Evolutionary conservation across 2,113 vertebrate genomes (phyloP), one percentile per base, ranked within the genome.

Genomic region (Callaeas wilsoni): DNA sequence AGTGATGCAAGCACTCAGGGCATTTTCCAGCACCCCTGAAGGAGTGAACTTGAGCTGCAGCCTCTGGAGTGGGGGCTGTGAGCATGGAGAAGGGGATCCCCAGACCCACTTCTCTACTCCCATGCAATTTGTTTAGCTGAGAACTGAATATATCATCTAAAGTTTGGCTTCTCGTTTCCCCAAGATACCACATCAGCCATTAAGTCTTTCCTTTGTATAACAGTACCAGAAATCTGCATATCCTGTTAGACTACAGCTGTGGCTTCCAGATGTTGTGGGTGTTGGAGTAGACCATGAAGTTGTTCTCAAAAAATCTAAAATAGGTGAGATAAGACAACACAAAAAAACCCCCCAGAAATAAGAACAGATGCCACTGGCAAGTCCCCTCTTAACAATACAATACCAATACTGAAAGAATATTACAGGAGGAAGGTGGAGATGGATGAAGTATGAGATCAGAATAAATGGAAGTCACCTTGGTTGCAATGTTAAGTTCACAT

Each of bases 291-390:
- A 59, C 13, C 5, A 3, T 5, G 4, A 2, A 2, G 32, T 15
- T 50, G 1, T 41, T n/a, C 22, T 52, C 47, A 79, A 23, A 78
- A 75, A 39, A 16, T 64, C 27, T 14, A 21, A 41, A 74, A 26
- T 9, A 39, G 10, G 6, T 49, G 17, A 44, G 0, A 5, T 41
- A 63, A 63, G 16, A 16, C 23, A 52, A 9, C 4, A 53, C 0
- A 4, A 85, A 57, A n/a, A 2, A 9, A 37, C 18, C 32, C 69
- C 63, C 17, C 9, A 41, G 6, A 21, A 50, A 7, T 16, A 22
- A 63, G 8, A 70, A 26, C 12, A 80, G 20, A 22, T 57, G 41
- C 5, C 7, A 15, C 17, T 21, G 9, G 10, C 17, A 60, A 47
- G 10, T 18, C 6, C 1, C 2, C 5, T 57, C 7, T 44, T 60